Percentiles rank a stretch among this genome's conserved stretches.
Conservation (phyloP, 1,140 invertebrate species). For the Trachelipus rathkii region DNA sequence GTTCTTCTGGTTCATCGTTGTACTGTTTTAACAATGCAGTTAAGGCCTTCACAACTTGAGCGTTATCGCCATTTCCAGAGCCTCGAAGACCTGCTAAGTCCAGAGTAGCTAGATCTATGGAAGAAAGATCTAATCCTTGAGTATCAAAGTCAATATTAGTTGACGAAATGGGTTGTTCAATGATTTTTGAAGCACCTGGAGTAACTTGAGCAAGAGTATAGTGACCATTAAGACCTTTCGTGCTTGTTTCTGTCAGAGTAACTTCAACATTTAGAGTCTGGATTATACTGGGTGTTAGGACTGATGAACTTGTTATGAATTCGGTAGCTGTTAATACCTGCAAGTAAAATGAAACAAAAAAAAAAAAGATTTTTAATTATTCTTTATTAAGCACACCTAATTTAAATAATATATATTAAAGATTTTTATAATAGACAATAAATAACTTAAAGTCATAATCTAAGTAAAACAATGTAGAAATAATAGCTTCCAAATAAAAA, state of each 20-base stretch:
- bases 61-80: constrained; percentile 19
- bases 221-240: constrained; percentile 34
- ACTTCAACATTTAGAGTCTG: constrained; percentile 41
- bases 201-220: constrained; percentile 38
- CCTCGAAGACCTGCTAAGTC: constrained; percentile 14
- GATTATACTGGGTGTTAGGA: constrained; percentile 35
- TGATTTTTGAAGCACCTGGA: constrained; percentile 34
- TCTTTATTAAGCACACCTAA: no score
- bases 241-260: constrained; percentile 38
- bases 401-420: no score
- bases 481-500: no score
- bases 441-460: no score
- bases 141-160: constrained; percentile 36
- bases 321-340: constrained; percentile 44
- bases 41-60: constrained; percentile 32
- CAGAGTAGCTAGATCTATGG: constrained; percentile 35
- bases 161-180: constrained; percentile 35
- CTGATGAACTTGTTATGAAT: constrained; percentile 38
- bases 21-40: constrained; percentile 35
- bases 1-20: constrained; percentile 22
- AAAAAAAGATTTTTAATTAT: no score
- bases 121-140: constrained; percentile 35
- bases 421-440: no score
- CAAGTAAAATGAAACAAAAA: not conserved
- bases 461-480: no score